Evolutionary conservation across 1,140 invertebrate genomes (phyloP).

Genomic region (Carcinoscorpius rotundicauda): DNA sequence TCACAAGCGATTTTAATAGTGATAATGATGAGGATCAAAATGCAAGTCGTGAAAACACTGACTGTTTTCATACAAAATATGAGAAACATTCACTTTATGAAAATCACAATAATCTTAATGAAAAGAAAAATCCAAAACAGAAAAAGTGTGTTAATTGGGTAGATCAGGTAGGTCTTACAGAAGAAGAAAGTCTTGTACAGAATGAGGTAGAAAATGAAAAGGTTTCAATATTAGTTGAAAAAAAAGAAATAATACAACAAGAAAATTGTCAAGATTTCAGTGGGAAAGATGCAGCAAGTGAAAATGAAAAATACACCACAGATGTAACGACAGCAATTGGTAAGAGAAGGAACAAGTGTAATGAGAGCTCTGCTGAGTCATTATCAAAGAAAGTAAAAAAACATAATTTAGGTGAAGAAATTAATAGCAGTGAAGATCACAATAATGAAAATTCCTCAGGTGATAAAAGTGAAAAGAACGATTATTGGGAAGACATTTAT

Average conservation of each 20-base stretch:
- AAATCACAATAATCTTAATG: too few relatives aligned
- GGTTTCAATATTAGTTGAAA: too few relatives aligned
- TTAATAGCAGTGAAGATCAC: constrained; percentile 4
- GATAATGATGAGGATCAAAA: constrained; percentile 19
- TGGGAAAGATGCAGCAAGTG: constrained; percentile 20
- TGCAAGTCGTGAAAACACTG: constrained; percentile 22
- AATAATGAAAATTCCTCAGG: constrained; percentile 5
- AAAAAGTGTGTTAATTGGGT: too few relatives aligned
- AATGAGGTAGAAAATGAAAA: too few relatives aligned
- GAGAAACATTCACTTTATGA: too few relatives aligned
- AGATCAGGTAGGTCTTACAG: too few relatives aligned
- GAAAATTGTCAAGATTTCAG: too few relatives aligned
- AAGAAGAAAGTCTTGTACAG: too few relatives aligned
- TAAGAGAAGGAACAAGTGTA: constrained; percentile 13
- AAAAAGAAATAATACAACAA: too few relatives aligned
- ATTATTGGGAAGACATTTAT: constrained; percentile 83
- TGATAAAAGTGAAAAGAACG: constrained; percentile 22
- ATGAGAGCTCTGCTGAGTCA: constrained; percentile 22
- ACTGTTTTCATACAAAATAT: constrained; percentile 13
- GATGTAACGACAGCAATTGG: constrained; percentile 12
- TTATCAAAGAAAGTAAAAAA: constrained; percentile 21
- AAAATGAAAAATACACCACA: constrained; percentile 21
- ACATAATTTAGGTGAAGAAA: constrained; percentile 17
- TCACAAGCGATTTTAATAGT: background rate
- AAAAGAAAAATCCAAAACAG: too few relatives aligned